Evolutionary conservation across 2,113 vertebrate genomes (phyloP).

Genomic region (mouse (Mus musculus)): DNA sequence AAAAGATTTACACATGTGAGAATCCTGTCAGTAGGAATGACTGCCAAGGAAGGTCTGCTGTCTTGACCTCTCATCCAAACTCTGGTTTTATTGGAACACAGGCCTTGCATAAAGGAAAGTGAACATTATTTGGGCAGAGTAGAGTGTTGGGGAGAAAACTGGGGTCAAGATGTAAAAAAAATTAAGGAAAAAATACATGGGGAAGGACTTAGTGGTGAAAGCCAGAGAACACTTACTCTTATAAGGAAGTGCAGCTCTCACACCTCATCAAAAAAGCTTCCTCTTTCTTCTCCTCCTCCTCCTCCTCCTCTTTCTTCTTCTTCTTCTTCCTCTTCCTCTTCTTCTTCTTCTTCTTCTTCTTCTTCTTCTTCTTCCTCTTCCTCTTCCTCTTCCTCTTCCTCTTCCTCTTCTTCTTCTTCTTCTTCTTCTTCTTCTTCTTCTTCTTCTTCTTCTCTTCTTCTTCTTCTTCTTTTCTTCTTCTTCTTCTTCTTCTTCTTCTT

Average conservation of each 20-base stretch:
- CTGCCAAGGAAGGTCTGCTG: neutral
- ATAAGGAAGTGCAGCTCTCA: too few species aligned
- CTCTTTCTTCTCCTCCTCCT: neutral
- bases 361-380: neutral
- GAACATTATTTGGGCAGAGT: neutral
- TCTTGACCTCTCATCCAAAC: neutral
- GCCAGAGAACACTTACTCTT: neutral
- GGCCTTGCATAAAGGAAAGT: neutral
- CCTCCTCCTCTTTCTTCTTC: too few species aligned
- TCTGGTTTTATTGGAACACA: neutral
- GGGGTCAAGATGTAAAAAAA: neutral
- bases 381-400: fast-evolving
- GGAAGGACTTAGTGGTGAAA: neutral
- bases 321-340: neutral
- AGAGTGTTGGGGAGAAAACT: neutral
- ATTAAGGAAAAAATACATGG: neutral
- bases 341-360: neutral
- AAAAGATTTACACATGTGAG: conserved; percentile 45
- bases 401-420: fast-evolving
- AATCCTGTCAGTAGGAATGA: neutral
- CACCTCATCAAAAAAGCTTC: neutral
- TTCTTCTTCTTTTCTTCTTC: too few species aligned
- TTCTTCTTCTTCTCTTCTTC: neutral
- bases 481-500: too few species aligned
- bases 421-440: neutral